These are phyloP conservation scores for Callipepla squamata DNA, from an alignment of 2,113 vertebrate genomes.

Conservation along the genomic window DNA sequence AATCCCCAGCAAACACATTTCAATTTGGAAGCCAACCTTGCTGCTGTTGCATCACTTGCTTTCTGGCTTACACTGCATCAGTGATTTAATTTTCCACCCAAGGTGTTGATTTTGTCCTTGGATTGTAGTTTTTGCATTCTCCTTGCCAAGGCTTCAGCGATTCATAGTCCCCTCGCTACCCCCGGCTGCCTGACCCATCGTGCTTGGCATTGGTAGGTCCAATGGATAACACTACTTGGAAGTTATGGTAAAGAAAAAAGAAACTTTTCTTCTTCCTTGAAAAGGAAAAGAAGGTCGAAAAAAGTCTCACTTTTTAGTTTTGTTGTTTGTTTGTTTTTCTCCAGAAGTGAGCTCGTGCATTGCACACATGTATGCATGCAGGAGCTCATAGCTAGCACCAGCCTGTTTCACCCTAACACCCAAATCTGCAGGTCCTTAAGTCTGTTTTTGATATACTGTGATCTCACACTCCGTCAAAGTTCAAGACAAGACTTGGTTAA, in stretches of 20 bases:
- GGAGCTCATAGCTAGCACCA: background rate
- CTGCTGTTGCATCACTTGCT: background rate
- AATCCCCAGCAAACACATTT: constrained; percentile 69
- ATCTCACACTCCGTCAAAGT: background rate
- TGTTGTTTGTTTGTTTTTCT: background rate
- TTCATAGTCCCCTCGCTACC: background rate
- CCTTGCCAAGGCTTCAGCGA: background rate
- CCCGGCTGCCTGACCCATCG: background rate
- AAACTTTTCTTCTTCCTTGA: background rate
- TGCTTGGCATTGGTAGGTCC: background rate
- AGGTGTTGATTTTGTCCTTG: constrained; percentile 35
- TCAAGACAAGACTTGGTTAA: background rate
- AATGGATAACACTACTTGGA: background rate
- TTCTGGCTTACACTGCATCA: background rate
- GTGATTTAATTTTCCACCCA: constrained; percentile 67
- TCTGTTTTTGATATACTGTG: background rate
- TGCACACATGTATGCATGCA: background rate
- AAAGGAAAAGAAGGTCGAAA: background rate
- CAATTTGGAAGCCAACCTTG: constrained; percentile 58
- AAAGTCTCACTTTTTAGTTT: background rate
- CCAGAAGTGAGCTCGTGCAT: background rate
- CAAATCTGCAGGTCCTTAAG: rapidly evolving
- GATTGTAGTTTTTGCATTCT: background rate
- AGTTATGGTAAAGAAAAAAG: background rate
- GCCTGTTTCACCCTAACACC: background rate